Evolutionary conservation across 2,888 invertebrate species (phyloP).

Genomic region (Stenotaenia linearis): DNA sequence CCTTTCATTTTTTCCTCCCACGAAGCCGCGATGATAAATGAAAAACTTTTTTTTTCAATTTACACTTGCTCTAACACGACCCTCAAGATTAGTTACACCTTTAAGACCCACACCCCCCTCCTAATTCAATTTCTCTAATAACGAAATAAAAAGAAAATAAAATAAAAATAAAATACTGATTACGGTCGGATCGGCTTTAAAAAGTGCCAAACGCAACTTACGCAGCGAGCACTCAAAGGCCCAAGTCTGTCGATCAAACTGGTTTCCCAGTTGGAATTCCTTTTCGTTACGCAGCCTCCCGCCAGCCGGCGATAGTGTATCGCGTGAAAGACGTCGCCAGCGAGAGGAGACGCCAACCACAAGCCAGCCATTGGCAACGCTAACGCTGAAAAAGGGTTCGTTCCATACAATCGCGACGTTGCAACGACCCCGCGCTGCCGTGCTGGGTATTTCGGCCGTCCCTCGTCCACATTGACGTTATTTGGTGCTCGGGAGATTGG

Average conservation of each 20-base stretch:
- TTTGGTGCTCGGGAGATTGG: background rate
- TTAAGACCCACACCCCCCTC: background rate
- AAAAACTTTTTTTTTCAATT: conserved; percentile 1
- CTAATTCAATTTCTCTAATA: background rate
- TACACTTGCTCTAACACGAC: background rate
- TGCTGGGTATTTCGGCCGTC: background rate
- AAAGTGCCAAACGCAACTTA: background rate
- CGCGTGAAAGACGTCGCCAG: conserved; percentile 8
- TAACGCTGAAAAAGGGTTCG: background rate
- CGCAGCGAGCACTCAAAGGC: conserved; percentile 4
- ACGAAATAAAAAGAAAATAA: background rate
- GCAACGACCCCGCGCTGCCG: background rate
- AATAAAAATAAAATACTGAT: background rate
- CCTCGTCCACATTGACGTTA: background rate
- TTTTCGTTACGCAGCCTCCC: background rate
- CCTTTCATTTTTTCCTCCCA: background rate
- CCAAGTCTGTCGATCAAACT: background rate
- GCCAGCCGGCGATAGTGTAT: conserved; percentile 13
- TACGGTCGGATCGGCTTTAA: background rate
- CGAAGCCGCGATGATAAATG: background rate
- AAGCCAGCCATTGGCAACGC: conserved; percentile 19
- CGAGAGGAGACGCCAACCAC: conserved; percentile 6
- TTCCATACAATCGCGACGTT: background rate
- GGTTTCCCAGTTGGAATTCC: background rate
- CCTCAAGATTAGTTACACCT: conserved; percentile 12